Evolutionary conservation across 1,140 invertebrate species (phyloP), one percentile per base, ranked within the genome.

Genomic region (Neocloeon triangulifer): DNA sequence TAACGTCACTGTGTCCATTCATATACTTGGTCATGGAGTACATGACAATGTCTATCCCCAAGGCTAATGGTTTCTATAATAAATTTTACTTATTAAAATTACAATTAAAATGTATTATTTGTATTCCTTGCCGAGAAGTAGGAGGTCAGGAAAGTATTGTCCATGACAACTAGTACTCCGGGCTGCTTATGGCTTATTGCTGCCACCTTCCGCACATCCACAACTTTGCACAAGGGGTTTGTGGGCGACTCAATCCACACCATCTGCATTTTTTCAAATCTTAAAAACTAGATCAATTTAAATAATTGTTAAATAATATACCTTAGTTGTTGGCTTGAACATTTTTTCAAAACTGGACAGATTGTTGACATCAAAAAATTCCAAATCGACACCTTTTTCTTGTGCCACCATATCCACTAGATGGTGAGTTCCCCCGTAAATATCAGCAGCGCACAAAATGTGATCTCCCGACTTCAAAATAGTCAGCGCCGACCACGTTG

Each of bases 21-120:
- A 97, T 89, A 46, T 96, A 98, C 54, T 98, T 99, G 0, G 91
- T 95, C 17, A 94, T 43, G 0, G 92, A 98, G 56, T 97, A 92
- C 39, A 86, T 55, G 1, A 78, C 73, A 28, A 96, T 62, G 55
- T 98, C 91, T 2, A 82, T 91, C 7, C 94, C 94, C 17, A 94
- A 58, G 13, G 72, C 65, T 17, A 98, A 52, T 3, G 94, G 94
- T 38, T 71, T 63, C 73, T 81, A n/a, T n/a, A n/a, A n/a, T n/a
- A n/a, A n/a, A n/a, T n/a, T n/a, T n/a, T n/a, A 30, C 14, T 4
- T 30, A 13, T 14, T 2, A 14, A 9, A 14, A 13, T 10, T 2
- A 17, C 14, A 12, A 25, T 12, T 25, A 25, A 12, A 12, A 12
- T 12, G 14, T 3, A 25, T 25, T n/a, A 3, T 3, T 16, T 16